Evolutionary conservation across 2,888 invertebrate species (phyloP).

Genomic region (Cantharis rustica): DNA sequence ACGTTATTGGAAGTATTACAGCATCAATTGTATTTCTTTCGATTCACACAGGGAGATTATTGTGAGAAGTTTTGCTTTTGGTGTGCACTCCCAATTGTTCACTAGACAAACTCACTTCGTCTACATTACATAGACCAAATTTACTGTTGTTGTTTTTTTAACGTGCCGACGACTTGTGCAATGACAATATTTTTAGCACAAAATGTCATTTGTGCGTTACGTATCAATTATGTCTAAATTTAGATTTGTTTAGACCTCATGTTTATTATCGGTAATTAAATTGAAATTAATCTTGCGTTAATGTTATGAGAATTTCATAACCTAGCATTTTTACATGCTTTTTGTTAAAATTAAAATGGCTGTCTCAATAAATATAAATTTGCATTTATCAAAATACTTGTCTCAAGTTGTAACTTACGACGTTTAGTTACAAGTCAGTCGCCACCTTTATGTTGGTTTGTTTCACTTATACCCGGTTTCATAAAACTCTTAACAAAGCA

Average conservation of each 20-base stretch:
- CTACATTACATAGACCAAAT: background rate
- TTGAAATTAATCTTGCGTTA: too few species aligned
- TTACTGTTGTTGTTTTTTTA: background rate
- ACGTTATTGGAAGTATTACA: slow-evolving; percentile 28
- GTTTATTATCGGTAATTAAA: too few species aligned
- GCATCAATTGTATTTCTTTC: slow-evolving; percentile 16
- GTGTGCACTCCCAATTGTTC: slow-evolving; percentile 3
- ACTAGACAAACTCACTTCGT: slow-evolving; percentile 11
- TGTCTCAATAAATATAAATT: background rate
- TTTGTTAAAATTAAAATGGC: background rate
- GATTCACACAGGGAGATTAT: slow-evolving; percentile 30
- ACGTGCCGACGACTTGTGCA: background rate
- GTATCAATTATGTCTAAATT: background rate
- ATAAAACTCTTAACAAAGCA: too few species aligned
- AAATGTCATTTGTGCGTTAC: background rate
- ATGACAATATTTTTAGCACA: background rate
- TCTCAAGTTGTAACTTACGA: background rate
- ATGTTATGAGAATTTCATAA: background rate
- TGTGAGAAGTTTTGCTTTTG: slow-evolving; percentile 20
- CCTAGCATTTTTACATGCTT: too few species aligned
- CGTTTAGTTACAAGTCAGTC: too few species aligned
- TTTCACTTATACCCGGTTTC: too few species aligned
- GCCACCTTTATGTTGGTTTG: too few species aligned
- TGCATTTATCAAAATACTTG: background rate
- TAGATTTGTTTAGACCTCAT: background rate